Evolutionary conservation across 2,113 vertebrate genomes (phyloP).

Genomic region (Peromyscus maniculatus): DNA sequence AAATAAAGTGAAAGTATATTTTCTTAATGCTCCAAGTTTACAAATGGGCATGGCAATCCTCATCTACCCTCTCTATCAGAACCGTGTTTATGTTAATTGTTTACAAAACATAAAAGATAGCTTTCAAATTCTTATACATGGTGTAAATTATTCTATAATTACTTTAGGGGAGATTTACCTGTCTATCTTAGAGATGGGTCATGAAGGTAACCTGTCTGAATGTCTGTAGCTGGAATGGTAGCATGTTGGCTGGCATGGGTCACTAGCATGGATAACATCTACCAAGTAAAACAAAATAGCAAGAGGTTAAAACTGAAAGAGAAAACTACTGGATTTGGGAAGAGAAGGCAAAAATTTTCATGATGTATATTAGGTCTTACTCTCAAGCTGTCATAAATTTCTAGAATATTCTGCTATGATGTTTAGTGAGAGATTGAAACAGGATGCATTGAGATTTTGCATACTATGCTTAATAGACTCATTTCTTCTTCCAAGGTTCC

Average conservation of each 20-base stretch:
- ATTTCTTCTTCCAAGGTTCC: background rate
- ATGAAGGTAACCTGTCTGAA: accelerated
- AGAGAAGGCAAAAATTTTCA: background rate
- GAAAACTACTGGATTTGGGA: background rate
- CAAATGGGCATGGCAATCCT: background rate
- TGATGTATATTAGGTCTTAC: background rate
- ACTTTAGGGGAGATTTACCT: background rate
- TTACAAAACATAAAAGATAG: conserved; percentile 13
- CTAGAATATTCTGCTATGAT: background rate
- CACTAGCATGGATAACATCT: accelerated
- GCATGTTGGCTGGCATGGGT: accelerated
- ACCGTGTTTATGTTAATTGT: background rate
- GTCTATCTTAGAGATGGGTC: background rate
- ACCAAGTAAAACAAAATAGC: background rate
- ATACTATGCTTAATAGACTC: background rate
- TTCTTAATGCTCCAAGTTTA: conserved; percentile 23
- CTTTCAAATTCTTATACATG: background rate
- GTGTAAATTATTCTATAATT: background rate
- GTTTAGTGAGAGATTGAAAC: background rate
- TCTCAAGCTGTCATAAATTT: background rate
- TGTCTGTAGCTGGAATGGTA: accelerated
- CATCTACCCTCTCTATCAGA: conserved; percentile 36
- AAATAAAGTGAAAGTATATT: conserved; percentile 56
- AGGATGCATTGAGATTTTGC: background rate
- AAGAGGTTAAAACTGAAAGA: background rate